A percentile compares a stretch with the other conserved stretches of the same genome.
Evolutionary conservation across 2,797 vertebrate species (phyloP).

Genomic region (Hippoglossus hippoglossus): DNA sequence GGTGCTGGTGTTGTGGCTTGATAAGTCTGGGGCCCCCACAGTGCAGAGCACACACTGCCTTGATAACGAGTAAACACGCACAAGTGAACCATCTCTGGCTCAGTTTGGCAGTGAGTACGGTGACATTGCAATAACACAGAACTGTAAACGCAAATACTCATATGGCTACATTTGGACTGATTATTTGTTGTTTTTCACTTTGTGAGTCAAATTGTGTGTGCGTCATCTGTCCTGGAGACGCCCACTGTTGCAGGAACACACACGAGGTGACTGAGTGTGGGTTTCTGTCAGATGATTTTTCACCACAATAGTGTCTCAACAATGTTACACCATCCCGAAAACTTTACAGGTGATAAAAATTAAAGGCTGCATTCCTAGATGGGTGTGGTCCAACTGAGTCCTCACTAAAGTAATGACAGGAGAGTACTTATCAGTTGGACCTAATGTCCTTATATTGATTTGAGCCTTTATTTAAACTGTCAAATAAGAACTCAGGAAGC

Average conservation of each 20-base stretch:
- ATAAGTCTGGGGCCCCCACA: constrained; percentile 75
- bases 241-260: not conserved
- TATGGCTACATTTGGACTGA: not conserved
- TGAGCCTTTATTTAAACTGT: not conserved
- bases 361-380: not conserved
- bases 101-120: constrained; percentile 10
- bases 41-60: constrained; percentile 34
- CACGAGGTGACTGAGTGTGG: too few relatives aligned
- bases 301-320: not conserved
- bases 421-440: too few relatives aligned
- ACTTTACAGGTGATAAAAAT: not conserved
- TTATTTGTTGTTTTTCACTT: not conserved
- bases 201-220: not conserved
- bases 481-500: constrained; percentile 20
- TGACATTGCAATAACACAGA: constrained; percentile 12
- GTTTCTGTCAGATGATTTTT: not conserved
- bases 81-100: constrained; percentile 38
- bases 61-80: constrained; percentile 58
- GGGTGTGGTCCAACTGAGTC: not conserved
- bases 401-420: not conserved
- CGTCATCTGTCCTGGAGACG: not conserved
- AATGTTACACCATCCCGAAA: not conserved
- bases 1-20: constrained; percentile 74
- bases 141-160: not conserved
- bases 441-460: too few relatives aligned